Evolutionary conservation across 1,140 invertebrate species (phyloP).

Genomic region (Lordiphosa mommai): DNA sequence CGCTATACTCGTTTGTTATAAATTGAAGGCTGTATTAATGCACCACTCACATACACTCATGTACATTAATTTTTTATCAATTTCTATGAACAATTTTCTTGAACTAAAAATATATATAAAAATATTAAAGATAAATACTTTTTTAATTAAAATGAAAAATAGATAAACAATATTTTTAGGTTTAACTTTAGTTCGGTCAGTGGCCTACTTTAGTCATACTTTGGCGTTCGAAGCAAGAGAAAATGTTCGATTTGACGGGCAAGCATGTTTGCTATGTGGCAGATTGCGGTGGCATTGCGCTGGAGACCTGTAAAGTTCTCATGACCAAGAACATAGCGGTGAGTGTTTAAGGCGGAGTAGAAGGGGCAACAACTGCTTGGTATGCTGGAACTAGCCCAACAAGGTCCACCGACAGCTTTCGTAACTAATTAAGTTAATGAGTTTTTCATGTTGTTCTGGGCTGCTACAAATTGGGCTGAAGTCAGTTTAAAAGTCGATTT

Average conservation of each 20-base stretch:
- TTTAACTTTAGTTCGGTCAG: not conserved
- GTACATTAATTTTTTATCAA: slow-evolving; percentile 25
- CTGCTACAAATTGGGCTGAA: slow-evolving; percentile 26
- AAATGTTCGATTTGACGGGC: slow-evolving; percentile 63
- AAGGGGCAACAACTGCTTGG: not conserved
- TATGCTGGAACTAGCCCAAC: not conserved
- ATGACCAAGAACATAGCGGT: slow-evolving; percentile 72
- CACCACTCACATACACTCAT: slow-evolving; percentile 17
- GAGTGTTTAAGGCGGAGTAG: slow-evolving; percentile 19
- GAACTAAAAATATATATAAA: slow-evolving; percentile 16
- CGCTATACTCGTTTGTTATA: slow-evolving; percentile 5
- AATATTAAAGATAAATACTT: not conserved
- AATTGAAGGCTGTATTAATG: slow-evolving; percentile 32
- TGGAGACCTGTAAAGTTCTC: slow-evolving; percentile 70
- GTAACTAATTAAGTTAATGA: slow-evolving; percentile 49
- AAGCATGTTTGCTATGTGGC: slow-evolving; percentile 75
- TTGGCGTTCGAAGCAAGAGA: slow-evolving; percentile 25
- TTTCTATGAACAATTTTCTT: slow-evolving; percentile 5
- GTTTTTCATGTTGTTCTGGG: slow-evolving; percentile 30
- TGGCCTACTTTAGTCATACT: slow-evolving; percentile 21
- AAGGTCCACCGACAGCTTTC: slow-evolving; percentile 9
- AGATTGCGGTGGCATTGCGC: slow-evolving; percentile 68
- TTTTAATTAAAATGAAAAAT: too few relatives aligned
- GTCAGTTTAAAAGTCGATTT: slow-evolving; percentile 1
- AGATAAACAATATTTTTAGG: too few relatives aligned